Base-by-base conservation (phyloP, 1,140 invertebrate species). In the Teleopsis dalmanni region DNA sequence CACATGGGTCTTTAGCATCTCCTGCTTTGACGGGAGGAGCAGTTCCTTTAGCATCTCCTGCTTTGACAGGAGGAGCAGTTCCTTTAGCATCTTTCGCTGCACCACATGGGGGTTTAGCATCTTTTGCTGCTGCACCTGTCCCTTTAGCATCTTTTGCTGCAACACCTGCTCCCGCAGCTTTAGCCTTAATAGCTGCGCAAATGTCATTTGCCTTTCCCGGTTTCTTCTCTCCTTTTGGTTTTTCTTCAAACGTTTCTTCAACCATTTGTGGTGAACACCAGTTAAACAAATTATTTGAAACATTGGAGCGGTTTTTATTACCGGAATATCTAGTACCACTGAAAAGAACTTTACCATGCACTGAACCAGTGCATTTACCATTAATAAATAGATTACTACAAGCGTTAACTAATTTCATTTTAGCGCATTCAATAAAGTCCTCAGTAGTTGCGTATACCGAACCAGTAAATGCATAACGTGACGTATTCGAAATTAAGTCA, bases 361-460 rank as follows among this genome's bases (percentile, higher is more conserved):
- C 88, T 27, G 95, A 91, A 0, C 95, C 96, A 0, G 97, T 99
- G 3, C 88, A 96, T 73, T 99, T 98, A 66, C 98, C 95, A 64
- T 99, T 99, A 16, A 99, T 80, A 67, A 98, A 99, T 66, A 98
- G 93, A 74, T 98, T 99, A n/a, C 95, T 96, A 41, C 88, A 87
- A 7, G 87, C 81, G 62, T 83, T 82, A 62, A 87, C 89, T 5
- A 95, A 75, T 26, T 81, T 78, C 45, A 91, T 82, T 0, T 85
- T 60, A 27, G 90, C 89, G n/a, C 73, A 63, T 43, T 76, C 72
- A 13, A 91, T 73, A 74, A 91, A 95, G 29, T 74, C 59, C 78
- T 82, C 69, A 65, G 99, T 93, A 62, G 83, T 75, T 6, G 85
- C 79, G 75, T 95, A 99, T 26, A 99, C 82, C 4, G 96, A 88